Evolutionary conservation across 1,140 invertebrate genomes (phyloP), one percentile per base, ranked within the genome.

Genomic region (Plutomurus gul): DNA sequence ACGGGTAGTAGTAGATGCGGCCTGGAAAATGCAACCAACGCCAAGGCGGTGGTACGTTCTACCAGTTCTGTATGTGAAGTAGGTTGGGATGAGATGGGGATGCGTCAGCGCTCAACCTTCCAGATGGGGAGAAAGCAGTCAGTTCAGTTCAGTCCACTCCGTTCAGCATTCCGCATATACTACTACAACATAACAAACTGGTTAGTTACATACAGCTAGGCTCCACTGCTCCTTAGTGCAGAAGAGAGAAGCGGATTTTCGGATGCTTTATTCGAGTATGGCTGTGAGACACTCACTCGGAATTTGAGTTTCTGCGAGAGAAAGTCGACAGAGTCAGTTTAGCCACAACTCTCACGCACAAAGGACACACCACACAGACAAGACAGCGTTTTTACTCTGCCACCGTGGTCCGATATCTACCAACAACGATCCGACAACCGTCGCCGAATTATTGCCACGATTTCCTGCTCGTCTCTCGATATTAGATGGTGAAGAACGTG

Each of bases 51-150:
- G 13, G 11, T 65, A 65, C 8, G 56, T 33, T n/a, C n/a, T n/a
- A n/a, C n/a, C n/a, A 56, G 13, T 27, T 22, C 20, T 27, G 51
- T 56, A 27, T 56, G 16, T 47, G 20, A 27, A 25, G 51, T 27
- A 27, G 56, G 56, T 33, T 65, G 56, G 36, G 56, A 33, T 65
- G 56, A 65, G 56, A 65, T 30, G 56, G 56, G 56, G 56, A 65
- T 65, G 56, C 56, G 56, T 65, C 56, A 65, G 56, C 56, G 56
- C 56, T 65, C 56, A 65, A 65, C 13, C 56, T 8, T 65, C 56
- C 56, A 65, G 56, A 65, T 65, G 56, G 56, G 56, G 56, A 65
- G 56, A 65, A 65, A 65, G 56, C 56, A 36, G 3, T 65, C 56
- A 11, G 10, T 65, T n/a, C n/a, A n/a, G n/a, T n/a, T n/a, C n/a